phyloP scores from a whole-genome alignment of 2,113 vertebrate genomes.

The Peromyscus californicus region DNA sequence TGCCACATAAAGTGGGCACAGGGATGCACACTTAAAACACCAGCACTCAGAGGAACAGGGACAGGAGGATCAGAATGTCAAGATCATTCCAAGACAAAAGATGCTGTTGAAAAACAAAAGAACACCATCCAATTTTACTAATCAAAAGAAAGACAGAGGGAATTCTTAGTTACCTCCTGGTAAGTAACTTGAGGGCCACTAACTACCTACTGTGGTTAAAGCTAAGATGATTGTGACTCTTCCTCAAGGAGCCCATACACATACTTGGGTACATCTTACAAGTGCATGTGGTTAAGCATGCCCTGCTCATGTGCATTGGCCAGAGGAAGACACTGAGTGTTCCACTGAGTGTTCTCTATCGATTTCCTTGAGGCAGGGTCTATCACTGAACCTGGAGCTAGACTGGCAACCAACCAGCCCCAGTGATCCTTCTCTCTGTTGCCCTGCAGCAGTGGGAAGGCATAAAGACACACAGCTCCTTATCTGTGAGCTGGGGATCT shows the following conservation, averaged over 20 bases:
- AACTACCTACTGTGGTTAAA: not conserved
- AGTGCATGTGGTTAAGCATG: too few species aligned
- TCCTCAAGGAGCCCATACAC: not conserved
- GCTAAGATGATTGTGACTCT: not conserved
- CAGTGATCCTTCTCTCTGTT: not conserved
- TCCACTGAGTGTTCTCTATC: too few species aligned
- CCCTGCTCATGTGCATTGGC: not conserved
- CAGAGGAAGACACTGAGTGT: not conserved
- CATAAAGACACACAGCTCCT: not conserved
- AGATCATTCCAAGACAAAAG: not conserved
- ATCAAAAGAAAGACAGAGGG: not conserved
- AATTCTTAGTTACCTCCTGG: not conserved
- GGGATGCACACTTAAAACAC: not conserved
- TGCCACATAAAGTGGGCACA: too few species aligned
- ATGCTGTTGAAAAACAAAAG: not conserved
- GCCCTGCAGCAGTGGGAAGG: not conserved
- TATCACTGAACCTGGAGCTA: not conserved
- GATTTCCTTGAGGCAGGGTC: too few species aligned
- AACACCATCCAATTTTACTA: too few species aligned
- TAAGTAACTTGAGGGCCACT: not conserved
- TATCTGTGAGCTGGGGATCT: not conserved
- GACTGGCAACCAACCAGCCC: not conserved
- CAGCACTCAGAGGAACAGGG: not conserved
- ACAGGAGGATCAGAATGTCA: not conserved
- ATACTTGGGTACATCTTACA: not conserved